Evolutionary conservation across 2,888 invertebrate species (phyloP).

Genomic region (Tuberolachnus salignus): DNA sequence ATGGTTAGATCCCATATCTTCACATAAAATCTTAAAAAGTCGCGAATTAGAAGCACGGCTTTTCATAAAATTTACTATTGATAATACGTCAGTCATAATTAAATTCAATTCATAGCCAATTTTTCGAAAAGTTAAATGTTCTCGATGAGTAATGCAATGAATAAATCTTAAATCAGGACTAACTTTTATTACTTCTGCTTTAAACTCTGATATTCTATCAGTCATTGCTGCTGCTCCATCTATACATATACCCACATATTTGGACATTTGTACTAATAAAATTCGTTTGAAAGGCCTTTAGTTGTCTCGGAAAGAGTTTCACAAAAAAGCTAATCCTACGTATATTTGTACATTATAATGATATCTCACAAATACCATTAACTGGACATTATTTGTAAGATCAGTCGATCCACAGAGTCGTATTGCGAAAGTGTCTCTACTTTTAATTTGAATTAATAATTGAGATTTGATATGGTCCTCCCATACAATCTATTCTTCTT

Average conservation of each 20-base stretch:
- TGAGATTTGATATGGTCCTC: constrained; percentile 15
- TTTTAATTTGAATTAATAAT: constrained; percentile 10
- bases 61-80: constrained; percentile 15
- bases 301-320: too few relatives aligned
- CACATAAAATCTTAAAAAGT: background rate
- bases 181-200: constrained; percentile 15
- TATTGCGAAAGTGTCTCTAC: constrained; percentile 24
- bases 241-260: too few relatives aligned
- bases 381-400: constrained; percentile 18
- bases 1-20: too few relatives aligned
- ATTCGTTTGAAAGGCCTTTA: background rate
- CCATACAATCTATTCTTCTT: constrained; percentile 28
- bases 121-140: constrained; percentile 31
- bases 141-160: constrained; percentile 3
- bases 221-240: too few relatives aligned
- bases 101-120: constrained; percentile 23
- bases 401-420: constrained; percentile 15
- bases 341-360: constrained; percentile 22
- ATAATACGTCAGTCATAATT: constrained; percentile 21
- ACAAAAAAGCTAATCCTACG: too few relatives aligned
- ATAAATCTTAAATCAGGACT: constrained; percentile 22
- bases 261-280: too few relatives aligned
- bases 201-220: constrained; percentile 5
- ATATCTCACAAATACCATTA: constrained; percentile 12
- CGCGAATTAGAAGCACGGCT: constrained; percentile 4